phyloP scores from a whole-genome alignment of 2,113 vertebrate species.

The Symphodus melops region DNA sequence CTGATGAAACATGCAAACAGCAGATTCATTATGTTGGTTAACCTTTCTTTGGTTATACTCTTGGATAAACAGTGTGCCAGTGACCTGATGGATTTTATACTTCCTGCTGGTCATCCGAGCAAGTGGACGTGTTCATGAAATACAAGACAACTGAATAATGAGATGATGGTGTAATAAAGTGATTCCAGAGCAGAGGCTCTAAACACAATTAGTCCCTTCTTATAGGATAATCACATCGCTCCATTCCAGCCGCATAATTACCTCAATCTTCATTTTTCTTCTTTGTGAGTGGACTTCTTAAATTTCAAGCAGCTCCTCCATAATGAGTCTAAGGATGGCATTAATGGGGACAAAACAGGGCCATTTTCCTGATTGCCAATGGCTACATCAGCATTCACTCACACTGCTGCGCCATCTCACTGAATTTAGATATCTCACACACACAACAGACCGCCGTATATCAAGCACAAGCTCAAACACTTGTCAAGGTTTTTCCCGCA shows the following conservation, averaged over 20 bases:
- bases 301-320: constrained; percentile 8
- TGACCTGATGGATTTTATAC: neutral
- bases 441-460: constrained; percentile 69
- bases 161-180: neutral
- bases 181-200: too few species aligned
- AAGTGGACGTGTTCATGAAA: constrained; percentile 2
- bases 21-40: neutral
- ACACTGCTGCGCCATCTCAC: constrained; percentile 43
- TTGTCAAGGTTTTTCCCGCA: constrained; percentile 55
- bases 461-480: constrained; percentile 60
- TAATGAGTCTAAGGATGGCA: neutral
- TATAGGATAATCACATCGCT: neutral
- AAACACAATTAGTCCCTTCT: neutral
- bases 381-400: constrained; percentile 60
- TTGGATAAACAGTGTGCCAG: neutral
- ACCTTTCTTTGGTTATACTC: neutral
- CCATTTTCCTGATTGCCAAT: constrained; percentile 32
- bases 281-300: neutral
- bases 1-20: neutral
- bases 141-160: neutral
- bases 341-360: constrained; percentile 25
- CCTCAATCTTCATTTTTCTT: constrained; percentile 3
- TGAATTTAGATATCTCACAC: constrained; percentile 64
- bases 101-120: neutral
- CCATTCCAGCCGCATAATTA: neutral